Evolutionary conservation across 2,113 vertebrate genomes (phyloP).

Genomic region (Heloderma charlesbogerti): DNA sequence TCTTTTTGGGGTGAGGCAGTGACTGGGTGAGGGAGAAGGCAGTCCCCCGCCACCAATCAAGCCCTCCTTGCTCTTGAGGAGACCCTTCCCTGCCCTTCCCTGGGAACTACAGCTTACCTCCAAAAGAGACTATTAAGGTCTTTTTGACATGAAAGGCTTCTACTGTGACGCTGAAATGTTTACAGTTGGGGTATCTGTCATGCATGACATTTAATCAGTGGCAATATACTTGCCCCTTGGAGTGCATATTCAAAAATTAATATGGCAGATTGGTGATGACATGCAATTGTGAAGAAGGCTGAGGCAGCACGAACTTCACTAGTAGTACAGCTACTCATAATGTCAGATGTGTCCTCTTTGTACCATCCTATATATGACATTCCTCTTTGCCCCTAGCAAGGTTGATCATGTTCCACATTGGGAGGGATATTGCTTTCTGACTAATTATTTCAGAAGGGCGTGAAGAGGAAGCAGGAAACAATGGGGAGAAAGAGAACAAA

Average conservation of each 20-base stretch:
- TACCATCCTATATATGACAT: slow-evolving; percentile 56
- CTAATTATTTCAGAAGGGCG: slow-evolving; percentile 86
- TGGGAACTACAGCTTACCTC: too few relatives aligned
- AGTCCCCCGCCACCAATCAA: too few relatives aligned
- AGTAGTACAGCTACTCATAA: slow-evolving; percentile 11
- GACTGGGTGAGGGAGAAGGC: too few relatives aligned
- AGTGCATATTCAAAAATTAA: not conserved
- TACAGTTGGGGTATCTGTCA: not conserved
- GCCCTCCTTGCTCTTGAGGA: too few relatives aligned
- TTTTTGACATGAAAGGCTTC: not conserved
- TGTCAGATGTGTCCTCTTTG: not conserved
- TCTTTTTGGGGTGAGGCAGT: too few relatives aligned
- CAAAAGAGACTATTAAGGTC: too few relatives aligned
- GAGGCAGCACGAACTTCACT: rapidly evolving
- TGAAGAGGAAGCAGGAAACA: slow-evolving; percentile 81
- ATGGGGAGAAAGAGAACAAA: slow-evolving; percentile 59
- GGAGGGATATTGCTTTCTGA: slow-evolving; percentile 54
- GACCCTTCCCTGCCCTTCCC: too few relatives aligned
- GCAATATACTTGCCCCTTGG: not conserved
- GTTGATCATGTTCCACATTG: slow-evolving; percentile 51
- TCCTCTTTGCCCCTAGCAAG: slow-evolving; percentile 81
- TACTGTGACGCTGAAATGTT: not conserved
- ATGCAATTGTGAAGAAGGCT: slow-evolving; percentile 13
- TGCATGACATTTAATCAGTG: not conserved
- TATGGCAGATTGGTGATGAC: rapidly evolving